phyloP scores from a whole-genome alignment of 2,888 invertebrate species.

The Escarpia spicata region DNA sequence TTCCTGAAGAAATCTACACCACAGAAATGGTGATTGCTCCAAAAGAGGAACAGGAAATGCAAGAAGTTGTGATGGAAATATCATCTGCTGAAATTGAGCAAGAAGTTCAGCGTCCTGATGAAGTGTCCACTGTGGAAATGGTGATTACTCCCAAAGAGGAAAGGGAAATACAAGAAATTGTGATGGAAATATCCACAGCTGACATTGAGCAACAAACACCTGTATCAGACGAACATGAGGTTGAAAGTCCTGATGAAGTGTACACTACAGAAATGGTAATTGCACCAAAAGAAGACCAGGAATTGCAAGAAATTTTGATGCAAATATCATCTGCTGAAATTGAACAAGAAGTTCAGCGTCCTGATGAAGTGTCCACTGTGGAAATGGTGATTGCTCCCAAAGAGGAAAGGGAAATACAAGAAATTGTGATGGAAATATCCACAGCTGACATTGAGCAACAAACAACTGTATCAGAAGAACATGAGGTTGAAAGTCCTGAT shows the following conservation, averaged over 20 bases:
- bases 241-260: background rate
- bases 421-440: slow-evolving; percentile 23
- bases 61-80: slow-evolving; percentile 22
- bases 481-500: background rate
- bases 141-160: slow-evolving; percentile 24
- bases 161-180: slow-evolving; percentile 22
- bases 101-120: slow-evolving; percentile 7
- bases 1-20: slow-evolving; percentile 23
- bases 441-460: background rate
- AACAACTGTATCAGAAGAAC: slow-evolving; percentile 19
- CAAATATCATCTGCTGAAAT: slow-evolving; percentile 27
- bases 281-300: slow-evolving; percentile 23
- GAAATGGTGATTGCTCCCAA: slow-evolving; percentile 18
- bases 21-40: slow-evolving; percentile 26
- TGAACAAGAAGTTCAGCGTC: background rate
- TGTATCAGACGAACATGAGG: slow-evolving; percentile 20
- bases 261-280: slow-evolving; percentile 26
- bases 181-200: slow-evolving; percentile 26
- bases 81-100: slow-evolving; percentile 18
- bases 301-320: slow-evolving; percentile 28
- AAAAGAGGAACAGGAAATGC: slow-evolving; percentile 28
- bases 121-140: slow-evolving; percentile 23
- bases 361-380: background rate
- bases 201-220: slow-evolving; percentile 32
- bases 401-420: slow-evolving; percentile 18